Evolutionary conservation across 2,888 invertebrate species (phyloP).

Genomic region (Ptychoptera albimana): DNA sequence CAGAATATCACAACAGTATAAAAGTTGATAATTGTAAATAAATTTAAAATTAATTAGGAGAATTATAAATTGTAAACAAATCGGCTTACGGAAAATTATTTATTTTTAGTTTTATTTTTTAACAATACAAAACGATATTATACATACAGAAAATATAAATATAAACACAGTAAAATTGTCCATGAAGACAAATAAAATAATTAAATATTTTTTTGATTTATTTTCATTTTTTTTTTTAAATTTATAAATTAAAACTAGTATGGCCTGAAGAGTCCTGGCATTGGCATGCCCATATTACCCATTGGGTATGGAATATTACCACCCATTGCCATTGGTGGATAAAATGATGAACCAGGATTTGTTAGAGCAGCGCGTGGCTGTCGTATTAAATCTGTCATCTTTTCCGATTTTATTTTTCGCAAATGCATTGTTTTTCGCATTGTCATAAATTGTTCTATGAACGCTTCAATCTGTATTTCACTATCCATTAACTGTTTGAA

Average conservation of each 20-base stretch:
- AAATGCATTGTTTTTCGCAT: constrained; percentile 62
- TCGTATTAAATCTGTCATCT: constrained; percentile 62
- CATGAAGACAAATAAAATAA: no score
- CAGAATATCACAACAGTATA: no score
- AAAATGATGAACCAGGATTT: constrained; percentile 18
- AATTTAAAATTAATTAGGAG: no score
- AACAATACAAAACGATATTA: no score
- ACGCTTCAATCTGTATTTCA: constrained; percentile 58
- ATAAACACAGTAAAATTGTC: no score
- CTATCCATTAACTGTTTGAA: constrained; percentile 62
- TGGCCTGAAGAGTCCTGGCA: constrained; percentile 38
- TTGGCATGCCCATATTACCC: constrained; percentile 62
- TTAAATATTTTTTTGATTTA: no score
- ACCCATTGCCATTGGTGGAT: constrained; percentile 30
- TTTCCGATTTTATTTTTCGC: constrained; percentile 83
- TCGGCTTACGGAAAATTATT: no score
- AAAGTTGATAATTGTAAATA: no score
- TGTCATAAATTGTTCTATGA: constrained; percentile 67
- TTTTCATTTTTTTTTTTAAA: no score
- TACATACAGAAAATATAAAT: no score
- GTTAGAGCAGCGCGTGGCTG: constrained; percentile 24
- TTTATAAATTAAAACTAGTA: constrained; percentile 2
- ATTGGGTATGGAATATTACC: constrained; percentile 43
- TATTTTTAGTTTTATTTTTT: no score
- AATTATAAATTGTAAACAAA: no score